These are phyloP conservation scores for Leucoma salicis DNA, from an alignment of 2,888 invertebrate genomes.

Conservation along the genomic window DNA sequence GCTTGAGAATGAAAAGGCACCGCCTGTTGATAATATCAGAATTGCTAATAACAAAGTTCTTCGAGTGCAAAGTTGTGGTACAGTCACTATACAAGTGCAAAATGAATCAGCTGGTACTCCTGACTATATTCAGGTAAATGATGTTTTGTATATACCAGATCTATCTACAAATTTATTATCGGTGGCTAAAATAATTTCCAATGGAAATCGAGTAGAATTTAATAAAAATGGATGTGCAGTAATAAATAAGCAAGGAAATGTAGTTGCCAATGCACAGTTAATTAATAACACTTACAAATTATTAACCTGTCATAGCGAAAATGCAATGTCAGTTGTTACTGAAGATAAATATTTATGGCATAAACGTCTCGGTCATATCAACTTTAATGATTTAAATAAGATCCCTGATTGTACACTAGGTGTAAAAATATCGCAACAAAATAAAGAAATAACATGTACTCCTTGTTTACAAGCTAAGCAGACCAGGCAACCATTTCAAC, in stretches of 20 bases:
- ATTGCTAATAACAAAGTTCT: too few species aligned
- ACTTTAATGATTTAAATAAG: too few species aligned
- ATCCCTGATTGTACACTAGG: too few species aligned
- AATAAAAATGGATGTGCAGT: slow-evolving; percentile 7
- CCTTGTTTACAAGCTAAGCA: too few species aligned
- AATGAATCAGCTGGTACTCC: background rate
- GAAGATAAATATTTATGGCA: slow-evolving; percentile 2
- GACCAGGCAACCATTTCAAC: too few species aligned
- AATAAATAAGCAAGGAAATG: slow-evolving; percentile 6
- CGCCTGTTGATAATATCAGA: too few species aligned
- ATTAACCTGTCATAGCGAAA: background rate
- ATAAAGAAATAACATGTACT: too few species aligned
- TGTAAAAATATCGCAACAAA: too few species aligned
- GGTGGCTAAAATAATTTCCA: background rate
- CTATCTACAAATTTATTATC: background rate
- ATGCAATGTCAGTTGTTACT: background rate
- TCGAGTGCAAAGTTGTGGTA: slow-evolving; percentile 6
- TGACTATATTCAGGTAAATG: background rate
- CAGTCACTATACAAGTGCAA: background rate
- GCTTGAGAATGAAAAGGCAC: too few species aligned
- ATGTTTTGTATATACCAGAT: background rate
- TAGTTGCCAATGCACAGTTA: too few species aligned
- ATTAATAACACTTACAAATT: too few species aligned
- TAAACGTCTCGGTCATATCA: too few species aligned
- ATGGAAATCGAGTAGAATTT: background rate